phyloP scores from a whole-genome alignment of 2,888 invertebrate species.

The Rapana venosa region DNA sequence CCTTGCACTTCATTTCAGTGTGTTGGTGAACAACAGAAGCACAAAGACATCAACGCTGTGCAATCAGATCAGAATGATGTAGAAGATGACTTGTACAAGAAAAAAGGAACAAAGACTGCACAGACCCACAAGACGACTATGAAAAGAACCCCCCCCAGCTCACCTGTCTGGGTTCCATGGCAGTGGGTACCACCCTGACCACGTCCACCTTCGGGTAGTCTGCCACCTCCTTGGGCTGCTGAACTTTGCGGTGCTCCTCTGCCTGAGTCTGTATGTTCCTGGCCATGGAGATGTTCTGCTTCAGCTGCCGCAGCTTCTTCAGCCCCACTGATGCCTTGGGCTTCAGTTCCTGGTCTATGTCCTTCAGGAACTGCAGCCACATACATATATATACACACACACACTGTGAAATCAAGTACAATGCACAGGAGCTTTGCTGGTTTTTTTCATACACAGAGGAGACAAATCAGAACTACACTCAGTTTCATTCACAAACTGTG shows the following conservation, averaged over 20 bases:
- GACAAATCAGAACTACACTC: background rate
- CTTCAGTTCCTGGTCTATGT: constrained; percentile 50
- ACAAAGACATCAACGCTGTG: too few relatives aligned
- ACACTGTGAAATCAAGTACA: background rate
- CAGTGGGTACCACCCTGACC: constrained; percentile 71
- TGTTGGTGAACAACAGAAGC: too few relatives aligned
- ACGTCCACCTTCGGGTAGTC: constrained; percentile 73
- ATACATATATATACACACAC: background rate
- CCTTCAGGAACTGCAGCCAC: constrained; percentile 38
- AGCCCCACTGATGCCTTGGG: constrained; percentile 43
- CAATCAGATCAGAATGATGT: too few relatives aligned
- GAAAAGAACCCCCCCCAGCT: background rate
- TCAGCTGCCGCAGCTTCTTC: constrained; percentile 46
- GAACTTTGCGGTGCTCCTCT: constrained; percentile 20
- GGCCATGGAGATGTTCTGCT: constrained; percentile 42
- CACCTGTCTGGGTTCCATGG: constrained; percentile 71
- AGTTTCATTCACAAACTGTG: too few relatives aligned
- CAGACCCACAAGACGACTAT: too few relatives aligned
- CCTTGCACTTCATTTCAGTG: too few relatives aligned
- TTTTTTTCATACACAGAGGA: background rate
- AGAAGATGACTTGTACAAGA: too few relatives aligned
- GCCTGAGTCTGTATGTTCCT: constrained; percentile 28
- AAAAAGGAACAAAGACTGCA: too few relatives aligned
- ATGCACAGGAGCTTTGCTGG: background rate
- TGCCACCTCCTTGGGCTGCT: constrained; percentile 55